Evolutionary conservation across 2,797 vertebrate species (phyloP).

Genomic region (Glossophaga mutica): DNA sequence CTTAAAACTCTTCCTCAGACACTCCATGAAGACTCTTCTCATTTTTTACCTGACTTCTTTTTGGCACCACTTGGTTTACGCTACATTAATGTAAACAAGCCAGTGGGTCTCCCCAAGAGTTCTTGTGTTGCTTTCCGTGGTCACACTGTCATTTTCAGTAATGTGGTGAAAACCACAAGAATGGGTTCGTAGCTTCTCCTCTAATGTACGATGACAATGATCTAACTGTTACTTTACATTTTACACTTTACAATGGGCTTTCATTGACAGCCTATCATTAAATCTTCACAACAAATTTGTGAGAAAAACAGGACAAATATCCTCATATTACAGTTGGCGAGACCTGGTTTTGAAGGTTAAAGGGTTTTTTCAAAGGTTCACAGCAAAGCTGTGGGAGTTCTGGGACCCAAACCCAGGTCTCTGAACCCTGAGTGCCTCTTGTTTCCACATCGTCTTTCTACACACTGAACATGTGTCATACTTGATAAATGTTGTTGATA

Average conservation of each 20-base stretch:
- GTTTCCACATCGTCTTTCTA: background rate
- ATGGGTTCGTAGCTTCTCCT: background rate
- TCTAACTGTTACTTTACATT: background rate
- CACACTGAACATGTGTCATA: background rate
- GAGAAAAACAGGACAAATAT: slow-evolving; percentile 12
- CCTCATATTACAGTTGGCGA: background rate
- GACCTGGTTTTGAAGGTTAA: slow-evolving; percentile 1
- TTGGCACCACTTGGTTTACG: background rate
- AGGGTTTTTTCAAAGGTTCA: background rate
- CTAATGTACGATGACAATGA: background rate
- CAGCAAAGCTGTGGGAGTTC: background rate
- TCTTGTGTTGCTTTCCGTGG: background rate
- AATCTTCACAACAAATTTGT: background rate
- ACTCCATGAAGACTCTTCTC: background rate
- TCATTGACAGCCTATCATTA: background rate
- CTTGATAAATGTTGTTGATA: background rate
- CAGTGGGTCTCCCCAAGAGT: background rate
- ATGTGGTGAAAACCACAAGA: background rate
- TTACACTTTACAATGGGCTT: background rate
- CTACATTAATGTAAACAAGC: background rate
- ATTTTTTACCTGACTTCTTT: background rate
- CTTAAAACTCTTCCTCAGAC: background rate
- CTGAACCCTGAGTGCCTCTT: slow-evolving; percentile 4
- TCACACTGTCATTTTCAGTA: background rate
- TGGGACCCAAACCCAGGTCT: background rate